A percentile compares a stretch with the other conserved stretches of the same genome.
phyloP scores from a whole-genome alignment of 2,888 invertebrate species.

The Syritta pipiens region DNA sequence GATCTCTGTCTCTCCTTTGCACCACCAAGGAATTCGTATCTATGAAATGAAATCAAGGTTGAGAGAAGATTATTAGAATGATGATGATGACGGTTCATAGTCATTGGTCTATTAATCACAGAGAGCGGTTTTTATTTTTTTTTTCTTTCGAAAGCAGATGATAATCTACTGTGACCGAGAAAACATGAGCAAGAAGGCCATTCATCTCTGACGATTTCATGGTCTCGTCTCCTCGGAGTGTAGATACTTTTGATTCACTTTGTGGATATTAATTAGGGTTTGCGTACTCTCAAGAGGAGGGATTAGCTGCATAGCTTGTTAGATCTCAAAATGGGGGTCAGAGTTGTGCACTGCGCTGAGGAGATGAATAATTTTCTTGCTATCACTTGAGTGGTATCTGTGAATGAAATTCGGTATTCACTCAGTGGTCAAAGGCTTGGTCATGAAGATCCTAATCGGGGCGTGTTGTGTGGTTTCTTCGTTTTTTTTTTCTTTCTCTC shows the following conservation, averaged over 20 bases:
- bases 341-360: too few relatives aligned
- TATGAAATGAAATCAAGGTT: constrained; percentile 63
- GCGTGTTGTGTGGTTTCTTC: too few relatives aligned
- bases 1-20: constrained; percentile 28
- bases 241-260: constrained; percentile 19
- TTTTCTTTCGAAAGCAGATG: constrained; percentile 55
- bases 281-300: constrained; percentile 29
- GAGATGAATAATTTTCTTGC: too few relatives aligned
- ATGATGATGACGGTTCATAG: constrained; percentile 57
- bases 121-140: too few relatives aligned
- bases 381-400: too few relatives aligned
- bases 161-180: constrained; percentile 65
- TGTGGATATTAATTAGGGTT: constrained; percentile 64
- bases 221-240: constrained; percentile 12
- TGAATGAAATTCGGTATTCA: too few relatives aligned
- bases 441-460: too few relatives aligned
- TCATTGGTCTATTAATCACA: constrained; percentile 67
- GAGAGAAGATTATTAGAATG: constrained; percentile 38
- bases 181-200: constrained; percentile 63
- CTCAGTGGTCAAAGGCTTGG: too few relatives aligned
- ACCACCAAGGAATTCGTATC: constrained; percentile 42
- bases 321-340: constrained; percentile 31
- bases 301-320: constrained; percentile 26
- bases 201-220: constrained; percentile 44
- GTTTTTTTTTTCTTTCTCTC: too few relatives aligned